Conservation (phyloP, 2,888 invertebrate genomes). For the Caenorhabditis imperialis region DNA sequence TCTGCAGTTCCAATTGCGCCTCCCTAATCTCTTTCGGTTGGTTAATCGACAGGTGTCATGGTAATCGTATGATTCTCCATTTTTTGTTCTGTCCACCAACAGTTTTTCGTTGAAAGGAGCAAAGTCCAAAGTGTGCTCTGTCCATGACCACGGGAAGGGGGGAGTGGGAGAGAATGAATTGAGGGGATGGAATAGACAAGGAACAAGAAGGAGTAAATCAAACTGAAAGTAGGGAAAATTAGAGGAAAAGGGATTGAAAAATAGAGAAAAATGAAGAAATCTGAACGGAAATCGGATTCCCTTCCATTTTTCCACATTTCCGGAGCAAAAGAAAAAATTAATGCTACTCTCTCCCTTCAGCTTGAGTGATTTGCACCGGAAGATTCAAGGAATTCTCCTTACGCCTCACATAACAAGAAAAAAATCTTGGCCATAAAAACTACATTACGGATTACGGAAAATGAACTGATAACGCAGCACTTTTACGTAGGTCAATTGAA, state of each 20-base stretch:
- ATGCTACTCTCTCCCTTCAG: neutral
- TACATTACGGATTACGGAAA: neutral
- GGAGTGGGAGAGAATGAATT: conserved; percentile 1
- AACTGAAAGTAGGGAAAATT: neutral
- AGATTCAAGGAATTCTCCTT: neutral
- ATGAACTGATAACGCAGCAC: conserved; percentile 47
- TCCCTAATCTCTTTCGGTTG: neutral
- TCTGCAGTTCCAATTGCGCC: neutral
- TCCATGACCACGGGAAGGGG: neutral
- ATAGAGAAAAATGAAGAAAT: conserved; percentile 3
- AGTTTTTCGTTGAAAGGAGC: neutral
- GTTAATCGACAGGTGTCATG: neutral
- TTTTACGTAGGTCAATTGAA: conserved; percentile 45
- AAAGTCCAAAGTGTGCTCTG: conserved; percentile 6
- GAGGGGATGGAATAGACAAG: conserved; percentile 6
- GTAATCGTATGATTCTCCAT: conserved; percentile 3
- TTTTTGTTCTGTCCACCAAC: no score
- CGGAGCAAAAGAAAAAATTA: neutral
- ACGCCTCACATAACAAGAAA: neutral
- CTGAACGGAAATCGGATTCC: conserved; percentile 24
- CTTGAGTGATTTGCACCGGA: conserved; percentile 2
- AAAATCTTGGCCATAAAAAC: neutral
- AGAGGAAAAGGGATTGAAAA: neutral
- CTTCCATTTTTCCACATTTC: conserved; percentile 2
- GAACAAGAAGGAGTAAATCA: conserved; percentile 1